Evolutionary conservation across 2,113 vertebrate species (phyloP).

Genomic region (Morone saxatilis): DNA sequence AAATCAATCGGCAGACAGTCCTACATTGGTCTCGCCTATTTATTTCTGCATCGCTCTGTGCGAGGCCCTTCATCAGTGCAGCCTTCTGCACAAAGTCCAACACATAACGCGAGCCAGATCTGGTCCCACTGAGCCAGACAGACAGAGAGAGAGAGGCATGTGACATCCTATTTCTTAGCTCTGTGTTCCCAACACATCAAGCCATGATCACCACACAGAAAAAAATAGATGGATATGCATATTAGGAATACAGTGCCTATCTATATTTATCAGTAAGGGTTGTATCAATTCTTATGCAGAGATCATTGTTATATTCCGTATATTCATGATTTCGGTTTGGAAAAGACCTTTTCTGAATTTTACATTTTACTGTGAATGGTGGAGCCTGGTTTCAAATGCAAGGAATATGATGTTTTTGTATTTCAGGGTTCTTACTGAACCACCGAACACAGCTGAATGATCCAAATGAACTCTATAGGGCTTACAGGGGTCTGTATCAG

Average conservation of each 20-base stretch:
- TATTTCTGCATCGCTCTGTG: constrained; percentile 64
- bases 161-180: constrained; percentile 14
- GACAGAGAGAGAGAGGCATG: background rate
- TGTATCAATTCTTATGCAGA: constrained; percentile 1
- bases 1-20: constrained; percentile 78
- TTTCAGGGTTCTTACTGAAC: background rate
- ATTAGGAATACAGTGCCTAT: background rate
- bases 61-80: constrained; percentile 59
- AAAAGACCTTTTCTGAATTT: background rate
- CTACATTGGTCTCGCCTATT: constrained; percentile 66
- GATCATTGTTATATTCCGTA: background rate
- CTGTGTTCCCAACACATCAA: constrained; percentile 9
- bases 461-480: background rate
- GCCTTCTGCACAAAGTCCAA: constrained; percentile 33
- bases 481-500: background rate
- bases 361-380: background rate
- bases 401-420: background rate
- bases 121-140: constrained; percentile 24
- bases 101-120: constrained; percentile 28
- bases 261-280: background rate
- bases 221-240: background rate
- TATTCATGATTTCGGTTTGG: background rate
- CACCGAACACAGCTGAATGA: background rate
- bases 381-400: background rate
- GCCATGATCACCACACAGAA: background rate